Base-by-base conservation (phyloP, 2,888 invertebrate genomes). In the Cataglyphis altisquamis region DNA sequence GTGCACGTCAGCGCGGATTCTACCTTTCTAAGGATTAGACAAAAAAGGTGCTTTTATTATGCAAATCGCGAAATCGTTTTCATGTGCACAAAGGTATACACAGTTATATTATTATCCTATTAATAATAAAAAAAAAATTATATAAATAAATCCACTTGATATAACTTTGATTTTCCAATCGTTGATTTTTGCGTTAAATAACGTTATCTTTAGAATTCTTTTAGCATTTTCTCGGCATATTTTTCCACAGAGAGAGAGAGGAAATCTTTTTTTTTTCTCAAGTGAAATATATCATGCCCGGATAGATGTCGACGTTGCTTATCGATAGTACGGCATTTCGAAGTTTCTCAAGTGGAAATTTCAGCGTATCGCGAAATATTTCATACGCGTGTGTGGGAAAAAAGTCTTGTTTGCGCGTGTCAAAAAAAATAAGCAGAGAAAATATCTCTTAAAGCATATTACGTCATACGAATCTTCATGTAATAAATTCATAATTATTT, bases 261-360 rank as follows among this genome's bases (percentile, higher is more conserved):
- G 21, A 60, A 60, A 78, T 57, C 41, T 41, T 57, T 9, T 45
- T 36, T 25, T 18, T 57, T 12, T 60, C 18, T 45, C 45, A 8
- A 70, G 60, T 60, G 32, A 80, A 72, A 80, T 45, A 72, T 72
- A 72, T 60, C 36, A 8, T 60, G 32, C 45, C 12, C 25, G 60
- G 78, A 80, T 72, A 72, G 45, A 72, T 48, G 72, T 45, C 60
- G 78, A 80, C 72, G 60, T 72, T 62, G 72, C 45, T 72, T 72
- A 72, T 62, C 32, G 78, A 80, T 72, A 80, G 72, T 32, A 21
- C 18, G 32, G 68, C 18, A 36, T 60, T 80, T 72, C 60, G 21
- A 80, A 72, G 72, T 80, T 80, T 48, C 21, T 80, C 78, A 80
- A n/a, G 72, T 80, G 60, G 60, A 80, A 80, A 80, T 80, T 72